phyloP scores from a whole-genome alignment of 2,797 vertebrate genomes.

The Limosa lapponica region DNA sequence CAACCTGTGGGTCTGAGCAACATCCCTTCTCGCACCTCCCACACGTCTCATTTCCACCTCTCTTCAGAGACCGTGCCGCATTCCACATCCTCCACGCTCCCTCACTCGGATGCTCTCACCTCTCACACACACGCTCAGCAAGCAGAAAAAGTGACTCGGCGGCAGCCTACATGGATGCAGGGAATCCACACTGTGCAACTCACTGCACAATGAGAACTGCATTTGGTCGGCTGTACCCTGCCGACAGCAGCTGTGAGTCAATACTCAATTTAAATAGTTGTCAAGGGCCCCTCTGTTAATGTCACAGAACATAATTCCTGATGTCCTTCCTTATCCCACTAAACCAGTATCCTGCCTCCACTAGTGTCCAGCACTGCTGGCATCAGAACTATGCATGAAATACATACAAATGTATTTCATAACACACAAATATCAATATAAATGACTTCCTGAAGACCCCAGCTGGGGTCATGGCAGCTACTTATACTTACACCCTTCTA shows the following conservation, averaged over 20 bases:
- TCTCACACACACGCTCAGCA: not conserved
- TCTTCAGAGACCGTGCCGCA: not conserved
- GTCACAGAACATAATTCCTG: not conserved
- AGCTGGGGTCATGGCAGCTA: not conserved
- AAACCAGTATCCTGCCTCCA: not conserved
- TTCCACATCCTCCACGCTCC: not conserved
- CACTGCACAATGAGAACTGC: not conserved
- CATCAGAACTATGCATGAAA: not conserved
- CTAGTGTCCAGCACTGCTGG: not conserved
- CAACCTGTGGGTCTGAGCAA: not conserved
- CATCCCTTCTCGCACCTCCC: not conserved
- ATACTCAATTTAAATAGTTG: not conserved
- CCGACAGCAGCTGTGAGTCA: not conserved
- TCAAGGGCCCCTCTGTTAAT: not conserved
- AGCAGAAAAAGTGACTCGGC: rapidly evolving
- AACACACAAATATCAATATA: not conserved
- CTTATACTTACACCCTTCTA: not conserved
- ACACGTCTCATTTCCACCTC: not conserved
- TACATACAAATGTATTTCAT: not conserved
- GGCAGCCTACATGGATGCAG: not conserved
- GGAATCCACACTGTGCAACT: no score
- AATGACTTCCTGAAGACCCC: not conserved
- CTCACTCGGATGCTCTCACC: not conserved
- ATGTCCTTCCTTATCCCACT: not conserved
- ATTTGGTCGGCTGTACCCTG: not conserved